Evolutionary conservation across 2,797 vertebrate genomes (phyloP), one percentile per base, ranked within the genome.

Genomic region (Neoniphon sammara): DNA sequence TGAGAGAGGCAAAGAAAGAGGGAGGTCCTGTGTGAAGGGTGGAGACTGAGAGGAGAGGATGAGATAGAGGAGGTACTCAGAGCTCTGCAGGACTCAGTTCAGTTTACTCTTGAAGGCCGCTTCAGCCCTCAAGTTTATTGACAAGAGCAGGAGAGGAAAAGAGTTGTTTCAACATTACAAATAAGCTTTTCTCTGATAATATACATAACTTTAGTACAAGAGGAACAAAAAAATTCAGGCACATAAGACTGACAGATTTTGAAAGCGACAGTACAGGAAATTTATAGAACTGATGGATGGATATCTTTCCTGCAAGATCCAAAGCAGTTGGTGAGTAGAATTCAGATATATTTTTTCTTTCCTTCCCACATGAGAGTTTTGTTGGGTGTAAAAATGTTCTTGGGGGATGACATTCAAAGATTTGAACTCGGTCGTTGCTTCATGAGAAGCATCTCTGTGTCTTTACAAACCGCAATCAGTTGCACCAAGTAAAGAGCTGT

Each of bases 21-120:
- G 77, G 85, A 85, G 85, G 81, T 54, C 64, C 71, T 75, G 74
- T 67, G 66, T 27, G 57, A 72, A 75, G 77, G 80, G 87, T 81
- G 87, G 87, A 76, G 84, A 87, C 71, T 80, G 69, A 59, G 59
- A 64, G 59, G 46, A 62, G 80, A 77, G 60, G 65, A 76, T 84
- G 68, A 59, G 42, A 60, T 30, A 62, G 52, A 82, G 70, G 68
- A 69, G 70, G 63, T 49, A 30, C 17, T 68, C 53, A 52, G 30
- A 67, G 27, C 52, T 81, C 66, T 56, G 60, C 27, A 67, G 49
- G 25, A 46, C 49, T 20, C 14, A 47, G 66, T 73, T 70, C 20
- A 47, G 44, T 79, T 78, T 54, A 52, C 57, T 79, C 62, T 27
- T 72, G 54, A 30, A 73, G 63, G 52, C 27, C 75, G 63, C 57